A percentile compares a stretch with the other conserved stretches of the same genome.
Conservation (phyloP, 53 echinoderm and acorn worm genomes). For the Pentamera pediparva region DNA sequence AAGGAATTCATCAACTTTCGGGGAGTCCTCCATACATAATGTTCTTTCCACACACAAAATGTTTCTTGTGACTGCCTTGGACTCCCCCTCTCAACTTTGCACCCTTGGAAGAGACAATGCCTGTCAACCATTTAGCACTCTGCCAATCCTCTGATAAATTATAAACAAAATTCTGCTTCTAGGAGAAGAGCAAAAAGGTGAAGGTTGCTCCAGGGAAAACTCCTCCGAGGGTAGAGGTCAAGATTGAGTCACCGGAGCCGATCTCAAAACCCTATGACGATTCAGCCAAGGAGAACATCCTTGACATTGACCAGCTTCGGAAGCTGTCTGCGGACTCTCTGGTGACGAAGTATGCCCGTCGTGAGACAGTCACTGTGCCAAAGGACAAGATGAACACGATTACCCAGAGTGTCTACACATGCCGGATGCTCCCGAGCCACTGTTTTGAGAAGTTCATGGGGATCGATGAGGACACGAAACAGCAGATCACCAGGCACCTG, state of each 20-base stretch:
- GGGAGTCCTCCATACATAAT: too few species aligned
- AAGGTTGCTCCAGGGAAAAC: background rate
- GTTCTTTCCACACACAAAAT: too few species aligned
- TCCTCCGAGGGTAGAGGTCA: background rate
- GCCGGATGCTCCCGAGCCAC: slow-evolving; percentile 84
- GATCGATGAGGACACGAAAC: slow-evolving; percentile 64
- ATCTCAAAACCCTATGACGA: too few species aligned
- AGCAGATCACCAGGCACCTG: slow-evolving; percentile 83
- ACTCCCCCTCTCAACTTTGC: too few species aligned
- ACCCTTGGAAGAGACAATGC: too few species aligned
- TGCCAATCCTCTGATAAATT: too few species aligned
- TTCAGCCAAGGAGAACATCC: slow-evolving; percentile 26
- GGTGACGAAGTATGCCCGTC: slow-evolving; percentile 65
- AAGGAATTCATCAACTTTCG: too few species aligned
- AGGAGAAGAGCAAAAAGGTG: too few species aligned
- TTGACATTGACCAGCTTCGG: slow-evolving; percentile 84
- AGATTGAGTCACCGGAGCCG: background rate
- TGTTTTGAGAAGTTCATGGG: slow-evolving; percentile 91
- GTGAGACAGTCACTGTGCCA: slow-evolving; percentile 66
- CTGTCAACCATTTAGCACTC: too few species aligned
- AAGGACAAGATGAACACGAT: slow-evolving; percentile 47
- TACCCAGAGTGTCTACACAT: slow-evolving; percentile 74
- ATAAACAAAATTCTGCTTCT: too few species aligned
- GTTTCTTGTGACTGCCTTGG: too few species aligned
- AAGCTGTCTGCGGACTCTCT: slow-evolving; percentile 69